These are phyloP conservation scores for Hydra vulgaris DNA, from an alignment of 30 jellyfish, hydroid and myxozoan genomes.

Conservation along the genomic window DNA sequence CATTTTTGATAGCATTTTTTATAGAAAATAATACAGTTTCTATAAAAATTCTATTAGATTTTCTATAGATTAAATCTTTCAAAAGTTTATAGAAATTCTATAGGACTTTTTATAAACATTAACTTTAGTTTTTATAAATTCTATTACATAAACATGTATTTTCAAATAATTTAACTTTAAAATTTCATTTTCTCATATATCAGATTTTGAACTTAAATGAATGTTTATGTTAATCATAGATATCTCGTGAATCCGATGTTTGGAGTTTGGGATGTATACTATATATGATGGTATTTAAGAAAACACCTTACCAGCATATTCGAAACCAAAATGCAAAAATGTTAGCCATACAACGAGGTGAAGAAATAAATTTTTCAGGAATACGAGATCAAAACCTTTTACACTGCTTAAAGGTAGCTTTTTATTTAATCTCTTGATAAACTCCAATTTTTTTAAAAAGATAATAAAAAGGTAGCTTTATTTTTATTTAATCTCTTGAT, in stretches of 20 bases:
- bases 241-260: slow-evolving; percentile 80
- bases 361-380: slow-evolving; percentile 39
- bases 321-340: slow-evolving; percentile 26
- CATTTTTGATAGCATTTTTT: no score
- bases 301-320: slow-evolving; percentile 80
- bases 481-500: background rate
- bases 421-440: background rate
- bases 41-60: no score
- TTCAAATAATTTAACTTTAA: no score
- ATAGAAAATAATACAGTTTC: no score
- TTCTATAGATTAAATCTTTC: no score
- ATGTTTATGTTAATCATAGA: slow-evolving; percentile 13
- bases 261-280: slow-evolving; percentile 98
- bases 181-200: no score
- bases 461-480: background rate
- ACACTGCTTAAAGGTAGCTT: slow-evolving; percentile 64
- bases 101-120: no score
- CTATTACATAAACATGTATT: no score
- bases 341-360: slow-evolving; percentile 42
- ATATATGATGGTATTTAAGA: slow-evolving; percentile 56
- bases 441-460: background rate
- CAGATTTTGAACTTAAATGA: no score
- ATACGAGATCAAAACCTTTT: slow-evolving; percentile 36
- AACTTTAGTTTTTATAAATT: no score
- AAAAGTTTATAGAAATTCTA: no score